Evolutionary conservation across 2,797 vertebrate genomes (phyloP), one percentile per base, ranked within the genome.

Genomic region (Sparus aurata): DNA sequence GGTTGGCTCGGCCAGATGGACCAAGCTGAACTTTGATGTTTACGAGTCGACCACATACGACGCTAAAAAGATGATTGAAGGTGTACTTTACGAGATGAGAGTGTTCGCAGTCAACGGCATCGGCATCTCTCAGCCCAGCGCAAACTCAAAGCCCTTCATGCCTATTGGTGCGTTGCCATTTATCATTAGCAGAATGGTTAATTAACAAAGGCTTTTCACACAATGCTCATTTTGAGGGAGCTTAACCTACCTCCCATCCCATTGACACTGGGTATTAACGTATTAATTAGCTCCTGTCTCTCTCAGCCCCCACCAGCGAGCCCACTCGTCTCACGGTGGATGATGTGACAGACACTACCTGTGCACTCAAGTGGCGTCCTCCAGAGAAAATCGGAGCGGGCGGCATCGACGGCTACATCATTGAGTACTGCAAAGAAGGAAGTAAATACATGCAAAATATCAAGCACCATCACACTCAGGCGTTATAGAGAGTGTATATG

Each of bases 31-130:
- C 92, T 98, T 97, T 27, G 97, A 98, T 41, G 94, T 96, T 12
- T 95, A 92, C 3, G 93, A 95, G 27, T 94, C 93, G 10, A 95
- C 92, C 2, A 94, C 94, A 0, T 98, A 96, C 0, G 96, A 97
- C 79, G 95, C 96, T 15, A 96, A 95, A 90, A 97, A 94, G 89
- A 98, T 98, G 97, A 97, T 98, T 3, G 97, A 98, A 90, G 97
- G 97, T 0, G 78, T 97, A 0, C 85, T 97, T 3, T 98, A 98
- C 1, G 97, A 98, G 93, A 97, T 98, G 95, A 94, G 97, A 17
- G 97, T 97, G 73, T 98, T 96, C 12, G 96, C 97, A 0, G 96
- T 97, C 89, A 98, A 98, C 0, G 84, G 93, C 86, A 97, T 98
- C 0, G 97, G 97, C 0, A 64, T 97, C 74, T 97, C 97, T 3